Evolutionary conservation across 2,797 vertebrate species (phyloP).

Genomic region (Notoglanidium macrostoma): DNA sequence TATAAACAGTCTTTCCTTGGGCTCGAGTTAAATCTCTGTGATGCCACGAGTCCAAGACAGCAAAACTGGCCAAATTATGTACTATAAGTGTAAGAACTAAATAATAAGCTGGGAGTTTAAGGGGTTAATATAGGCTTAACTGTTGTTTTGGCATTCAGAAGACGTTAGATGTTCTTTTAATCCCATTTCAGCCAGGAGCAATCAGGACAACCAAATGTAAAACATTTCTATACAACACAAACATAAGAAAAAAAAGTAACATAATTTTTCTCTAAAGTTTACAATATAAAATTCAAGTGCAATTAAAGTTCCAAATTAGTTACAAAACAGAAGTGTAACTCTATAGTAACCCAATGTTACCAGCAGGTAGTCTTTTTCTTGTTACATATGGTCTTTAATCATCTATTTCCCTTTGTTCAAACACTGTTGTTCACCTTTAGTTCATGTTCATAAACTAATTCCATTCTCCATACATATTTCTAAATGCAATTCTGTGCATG

Average conservation of each 20-base stretch:
- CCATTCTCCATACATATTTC: conserved; percentile 48
- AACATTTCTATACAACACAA: conserved; percentile 74
- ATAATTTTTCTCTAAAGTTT: conserved; percentile 68
- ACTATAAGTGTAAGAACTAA: neutral
- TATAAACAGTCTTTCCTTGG: neutral
- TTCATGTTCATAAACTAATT: conserved; percentile 30
- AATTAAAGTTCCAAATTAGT: conserved; percentile 85
- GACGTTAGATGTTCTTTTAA: conserved; percentile 27
- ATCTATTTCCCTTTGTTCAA: conserved; percentile 53
- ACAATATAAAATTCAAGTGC: conserved; percentile 85
- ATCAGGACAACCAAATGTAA: conserved; percentile 56
- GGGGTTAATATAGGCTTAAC: conserved; percentile 13
- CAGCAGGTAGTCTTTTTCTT: conserved; percentile 81
- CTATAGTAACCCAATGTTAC: conserved; percentile 78
- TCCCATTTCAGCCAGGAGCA: conserved; percentile 32
- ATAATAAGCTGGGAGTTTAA: conserved; percentile 12
- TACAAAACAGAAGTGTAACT: conserved; percentile 80
- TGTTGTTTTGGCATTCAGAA: conserved; percentile 21
- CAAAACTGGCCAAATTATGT: neutral
- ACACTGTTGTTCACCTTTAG: conserved; percentile 46
- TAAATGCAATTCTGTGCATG: conserved; percentile 61
- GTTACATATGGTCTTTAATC: conserved; percentile 56
- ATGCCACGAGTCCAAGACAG: neutral
- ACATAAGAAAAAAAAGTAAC: conserved; percentile 67
- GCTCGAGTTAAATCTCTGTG: neutral